A percentile compares a stretch with the other conserved stretches of the same genome.
Conservation (phyloP, 2,113 vertebrate species). For the Erinaceus europaeus region DNA sequence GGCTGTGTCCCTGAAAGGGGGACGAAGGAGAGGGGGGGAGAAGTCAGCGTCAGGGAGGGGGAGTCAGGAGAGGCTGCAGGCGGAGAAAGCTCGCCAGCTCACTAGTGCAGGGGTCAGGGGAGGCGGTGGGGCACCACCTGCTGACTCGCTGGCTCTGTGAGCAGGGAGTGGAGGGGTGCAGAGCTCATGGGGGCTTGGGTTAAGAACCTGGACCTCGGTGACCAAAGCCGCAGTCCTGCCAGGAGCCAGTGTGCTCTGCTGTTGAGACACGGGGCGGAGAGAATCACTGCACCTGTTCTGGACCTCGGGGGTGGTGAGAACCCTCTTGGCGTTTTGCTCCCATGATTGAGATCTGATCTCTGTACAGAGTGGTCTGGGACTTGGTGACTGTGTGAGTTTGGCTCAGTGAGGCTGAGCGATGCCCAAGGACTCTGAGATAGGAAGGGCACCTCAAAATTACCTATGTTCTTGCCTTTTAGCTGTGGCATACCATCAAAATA, state of each 20-base stretch:
- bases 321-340: conserved; percentile 46
- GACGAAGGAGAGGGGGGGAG: conserved; percentile 47
- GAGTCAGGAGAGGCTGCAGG: neutral
- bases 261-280: neutral
- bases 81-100: neutral
- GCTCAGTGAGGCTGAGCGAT: neutral
- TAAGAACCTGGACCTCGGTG: conserved; percentile 12
- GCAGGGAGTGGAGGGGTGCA: neutral
- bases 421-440: conserved; percentile 35
- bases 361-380: conserved; percentile 26
- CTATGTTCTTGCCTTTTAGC: neutral
- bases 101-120: neutral
- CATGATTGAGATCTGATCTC: conserved; percentile 45
- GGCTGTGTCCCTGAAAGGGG: conserved; percentile 88
- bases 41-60: conserved; percentile 14
- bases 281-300: conserved; percentile 22
- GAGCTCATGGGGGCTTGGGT: neutral
- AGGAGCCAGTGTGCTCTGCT: neutral
- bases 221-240: conserved; percentile 24
- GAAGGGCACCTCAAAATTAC: neutral
- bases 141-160: neutral
- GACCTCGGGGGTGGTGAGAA: conserved; percentile 15
- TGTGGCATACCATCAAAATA: neutral
- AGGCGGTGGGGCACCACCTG: neutral
- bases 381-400: conserved; percentile 16